Conservation (phyloP, 2,113 vertebrate genomes). For the Tretioscincus oriximinensis region DNA sequence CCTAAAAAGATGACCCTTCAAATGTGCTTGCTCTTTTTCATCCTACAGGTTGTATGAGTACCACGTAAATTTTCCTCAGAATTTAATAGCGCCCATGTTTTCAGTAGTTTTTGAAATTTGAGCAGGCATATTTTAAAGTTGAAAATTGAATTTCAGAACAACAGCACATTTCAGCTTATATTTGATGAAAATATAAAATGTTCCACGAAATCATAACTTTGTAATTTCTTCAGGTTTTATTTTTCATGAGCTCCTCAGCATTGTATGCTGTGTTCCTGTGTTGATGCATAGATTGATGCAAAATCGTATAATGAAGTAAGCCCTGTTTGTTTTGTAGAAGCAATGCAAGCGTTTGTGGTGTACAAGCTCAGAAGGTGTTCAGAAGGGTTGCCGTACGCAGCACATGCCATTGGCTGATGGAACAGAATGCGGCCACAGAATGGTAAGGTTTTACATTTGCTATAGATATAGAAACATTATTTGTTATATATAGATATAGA, state of each 20-base stretch:
- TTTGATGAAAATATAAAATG: no score
- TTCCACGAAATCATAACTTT: background rate
- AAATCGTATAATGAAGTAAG: background rate
- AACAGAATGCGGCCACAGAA: slow-evolving; percentile 88
- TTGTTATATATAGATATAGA: background rate
- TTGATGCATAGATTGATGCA: background rate
- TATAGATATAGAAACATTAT: background rate
- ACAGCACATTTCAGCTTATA: background rate
- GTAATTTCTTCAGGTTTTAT: background rate
- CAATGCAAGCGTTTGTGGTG: slow-evolving; percentile 96
- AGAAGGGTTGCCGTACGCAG: slow-evolving; percentile 93
- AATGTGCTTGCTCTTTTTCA: no score
- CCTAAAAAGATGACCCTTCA: no score
- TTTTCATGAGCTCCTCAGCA: background rate
- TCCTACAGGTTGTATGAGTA: no score
- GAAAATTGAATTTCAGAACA: background rate
- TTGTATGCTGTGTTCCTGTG: background rate
- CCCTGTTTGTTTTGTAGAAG: slow-evolving; percentile 74
- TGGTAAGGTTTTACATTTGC: slow-evolving; percentile 77
- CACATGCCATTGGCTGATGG: slow-evolving; percentile 97
- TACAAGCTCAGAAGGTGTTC: slow-evolving; percentile 87
- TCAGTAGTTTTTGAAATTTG: background rate
- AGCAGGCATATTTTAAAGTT: background rate
- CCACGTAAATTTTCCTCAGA: background rate
- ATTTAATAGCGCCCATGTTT: background rate